Percentiles rank a stretch among this genome's conserved stretches.
These are phyloP conservation scores for Myotis myotis DNA, from an alignment of 2,797 vertebrate species.

Conservation along the genomic window DNA sequence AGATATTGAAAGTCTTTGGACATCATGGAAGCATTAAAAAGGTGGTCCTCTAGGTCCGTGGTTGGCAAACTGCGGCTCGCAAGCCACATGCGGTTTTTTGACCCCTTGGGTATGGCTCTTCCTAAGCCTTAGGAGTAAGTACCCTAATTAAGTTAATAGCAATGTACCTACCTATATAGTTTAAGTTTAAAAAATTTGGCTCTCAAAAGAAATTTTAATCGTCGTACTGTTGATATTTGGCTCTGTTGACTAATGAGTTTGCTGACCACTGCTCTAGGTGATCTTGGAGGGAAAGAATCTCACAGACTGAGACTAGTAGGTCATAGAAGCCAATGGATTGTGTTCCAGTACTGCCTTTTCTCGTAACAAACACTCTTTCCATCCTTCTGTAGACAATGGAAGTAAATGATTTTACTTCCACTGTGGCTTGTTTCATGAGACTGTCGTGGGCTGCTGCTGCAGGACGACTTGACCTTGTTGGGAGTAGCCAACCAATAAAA, in stretches of 20 bases:
- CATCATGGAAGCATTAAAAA: not conserved
- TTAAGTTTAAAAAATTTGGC: no score
- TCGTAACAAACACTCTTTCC: slow-evolving; percentile 9
- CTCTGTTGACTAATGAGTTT: no score
- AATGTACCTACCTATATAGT: no score
- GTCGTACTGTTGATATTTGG: no score
- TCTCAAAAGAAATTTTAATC: no score
- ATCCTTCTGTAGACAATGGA: slow-evolving; percentile 93
- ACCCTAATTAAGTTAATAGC: no score
- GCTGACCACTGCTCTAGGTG: not conserved
- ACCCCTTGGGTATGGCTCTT: no score
- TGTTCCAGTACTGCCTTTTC: not conserved
- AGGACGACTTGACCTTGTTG: slow-evolving; percentile 95
- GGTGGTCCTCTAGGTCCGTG: not conserved
- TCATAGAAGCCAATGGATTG: slow-evolving; percentile 84
- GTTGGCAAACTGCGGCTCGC: no score
- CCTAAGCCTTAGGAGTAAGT: no score
- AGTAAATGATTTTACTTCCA: slow-evolving; percentile 96
- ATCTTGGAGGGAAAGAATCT: not conserved
- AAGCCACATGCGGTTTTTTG: no score
- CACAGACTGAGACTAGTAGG: not conserved
- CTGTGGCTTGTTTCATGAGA: slow-evolving; percentile 98
- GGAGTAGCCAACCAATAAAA: slow-evolving; percentile 97
- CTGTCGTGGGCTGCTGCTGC: slow-evolving; percentile 98
- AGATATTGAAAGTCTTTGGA: not conserved